Conservation (phyloP, 2,888 invertebrate genomes). For the Drosophila melanocephala region DNA sequence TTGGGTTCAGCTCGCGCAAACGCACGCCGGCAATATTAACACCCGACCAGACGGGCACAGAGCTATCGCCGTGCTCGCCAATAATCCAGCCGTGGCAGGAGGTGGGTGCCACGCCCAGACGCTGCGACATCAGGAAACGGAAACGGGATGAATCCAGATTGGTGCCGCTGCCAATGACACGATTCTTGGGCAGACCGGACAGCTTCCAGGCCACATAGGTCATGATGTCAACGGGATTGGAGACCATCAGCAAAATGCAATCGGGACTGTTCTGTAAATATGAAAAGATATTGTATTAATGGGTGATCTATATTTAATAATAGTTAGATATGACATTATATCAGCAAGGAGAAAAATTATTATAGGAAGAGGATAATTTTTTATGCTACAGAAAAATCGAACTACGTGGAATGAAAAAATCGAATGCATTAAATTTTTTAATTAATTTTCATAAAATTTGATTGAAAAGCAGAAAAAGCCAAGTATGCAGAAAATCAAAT, state of each 20-base stretch:
- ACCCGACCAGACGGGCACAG: conserved; percentile 97
- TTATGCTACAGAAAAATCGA: no score
- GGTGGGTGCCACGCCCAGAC: conserved; percentile 91
- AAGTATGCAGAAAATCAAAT: no score
- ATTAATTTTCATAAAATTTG: no score
- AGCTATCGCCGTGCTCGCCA: conserved; percentile 97
- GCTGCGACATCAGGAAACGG: conserved; percentile 94
- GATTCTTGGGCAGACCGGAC: conserved; percentile 94
- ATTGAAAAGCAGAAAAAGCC: no score
- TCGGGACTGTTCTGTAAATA: conserved; percentile 90
- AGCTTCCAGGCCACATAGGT: conserved; percentile 98
- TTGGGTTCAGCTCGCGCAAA: conserved; percentile 91
- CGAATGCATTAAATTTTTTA: no score
- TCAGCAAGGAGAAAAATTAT: no score
- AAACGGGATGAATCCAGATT: conserved; percentile 97
- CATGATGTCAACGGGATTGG: conserved; percentile 96
- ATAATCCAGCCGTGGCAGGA: conserved; percentile 97
- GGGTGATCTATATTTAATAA: neutral
- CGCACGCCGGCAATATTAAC: conserved; percentile 96
- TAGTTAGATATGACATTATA: no score
- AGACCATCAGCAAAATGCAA: conserved; percentile 93
- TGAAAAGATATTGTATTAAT: neutral
- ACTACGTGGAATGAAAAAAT: no score
- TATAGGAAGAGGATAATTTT: no score
- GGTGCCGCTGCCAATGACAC: conserved; percentile 96